phyloP scores from a whole-genome alignment of 2,888 invertebrate species.

The Brenthis ino region DNA sequence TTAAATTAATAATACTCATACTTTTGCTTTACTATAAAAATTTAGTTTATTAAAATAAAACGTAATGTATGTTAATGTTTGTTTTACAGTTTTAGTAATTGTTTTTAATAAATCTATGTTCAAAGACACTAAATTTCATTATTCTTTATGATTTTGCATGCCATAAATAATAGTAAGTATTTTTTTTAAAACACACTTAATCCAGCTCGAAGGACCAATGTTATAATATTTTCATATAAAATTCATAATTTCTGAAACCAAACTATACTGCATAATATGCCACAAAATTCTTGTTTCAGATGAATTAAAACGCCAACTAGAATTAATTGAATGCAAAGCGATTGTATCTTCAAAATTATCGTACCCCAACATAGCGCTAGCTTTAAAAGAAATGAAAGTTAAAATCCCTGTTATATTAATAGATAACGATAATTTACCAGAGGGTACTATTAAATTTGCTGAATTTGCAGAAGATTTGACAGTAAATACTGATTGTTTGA shows the following conservation, averaged over 20 bases:
- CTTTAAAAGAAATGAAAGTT: constrained; percentile 68
- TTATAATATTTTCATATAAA: too few relatives aligned
- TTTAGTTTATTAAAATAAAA: too few relatives aligned
- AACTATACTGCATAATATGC: neutral
- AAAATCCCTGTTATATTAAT: constrained; percentile 79
- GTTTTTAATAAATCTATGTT: too few relatives aligned
- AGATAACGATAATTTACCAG: constrained; percentile 72
- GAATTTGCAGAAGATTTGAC: constrained; percentile 82
- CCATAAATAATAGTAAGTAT: too few relatives aligned
- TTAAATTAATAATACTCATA: neutral
- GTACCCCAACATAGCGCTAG: constrained; percentile 72
- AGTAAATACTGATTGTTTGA: constrained; percentile 77
- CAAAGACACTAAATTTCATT: too few relatives aligned
- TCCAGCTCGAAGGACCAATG: neutral
- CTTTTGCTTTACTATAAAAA: neutral
- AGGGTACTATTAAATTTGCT: constrained; percentile 84
- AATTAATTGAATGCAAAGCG: constrained; percentile 83
- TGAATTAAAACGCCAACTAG: constrained; percentile 86
- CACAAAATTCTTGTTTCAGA: constrained; percentile 73
- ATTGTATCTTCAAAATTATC: constrained; percentile 83
- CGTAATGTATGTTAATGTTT: too few relatives aligned
- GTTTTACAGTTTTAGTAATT: too few relatives aligned
- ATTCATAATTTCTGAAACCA: neutral
- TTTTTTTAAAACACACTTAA: too few relatives aligned
- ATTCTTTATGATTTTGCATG: too few relatives aligned